Conservation (phyloP, 1,140 invertebrate genomes). For the Danaus melanippus region DNA sequence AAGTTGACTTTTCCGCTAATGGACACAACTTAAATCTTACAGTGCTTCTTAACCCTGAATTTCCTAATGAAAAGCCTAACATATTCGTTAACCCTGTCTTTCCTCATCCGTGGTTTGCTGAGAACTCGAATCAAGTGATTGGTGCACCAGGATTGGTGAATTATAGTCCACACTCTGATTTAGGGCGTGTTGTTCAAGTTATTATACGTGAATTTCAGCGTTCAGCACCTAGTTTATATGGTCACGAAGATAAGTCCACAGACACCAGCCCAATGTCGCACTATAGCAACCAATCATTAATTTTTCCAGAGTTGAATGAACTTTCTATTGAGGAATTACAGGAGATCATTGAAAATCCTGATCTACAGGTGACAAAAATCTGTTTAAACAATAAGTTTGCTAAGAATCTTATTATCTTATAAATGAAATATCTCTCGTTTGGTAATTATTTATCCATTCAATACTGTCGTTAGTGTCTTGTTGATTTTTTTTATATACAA, state of each 20-base stretch:
- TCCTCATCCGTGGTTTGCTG: slow-evolving; percentile 78
- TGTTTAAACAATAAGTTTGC: too few species aligned
- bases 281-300: slow-evolving; percentile 31
- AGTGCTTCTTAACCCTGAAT: slow-evolving; percentile 77
- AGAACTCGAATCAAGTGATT: slow-evolving; percentile 76
- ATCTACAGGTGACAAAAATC: slow-evolving; percentile 53
- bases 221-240: slow-evolving; percentile 47
- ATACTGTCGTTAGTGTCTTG: too few species aligned
- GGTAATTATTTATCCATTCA: not conserved
- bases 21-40: slow-evolving; percentile 76
- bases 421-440: not conserved
- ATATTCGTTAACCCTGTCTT: slow-evolving; percentile 78
- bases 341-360: slow-evolving; percentile 77
- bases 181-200: slow-evolving; percentile 83
- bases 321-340: slow-evolving; percentile 79
- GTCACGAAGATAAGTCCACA: slow-evolving; percentile 35
- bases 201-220: slow-evolving; percentile 84
- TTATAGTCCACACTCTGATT: slow-evolving; percentile 83
- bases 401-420: too few species aligned
- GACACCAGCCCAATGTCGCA: slow-evolving; percentile 45
- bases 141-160: slow-evolving; percentile 81
- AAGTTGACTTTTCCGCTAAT: slow-evolving; percentile 77
- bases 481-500: slow-evolving; percentile 1
- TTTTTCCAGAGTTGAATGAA: slow-evolving; percentile 78
- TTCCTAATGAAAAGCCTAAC: slow-evolving; percentile 82